phyloP scores from a whole-genome alignment of 2,888 invertebrate species.

The Acleris literana region DNA sequence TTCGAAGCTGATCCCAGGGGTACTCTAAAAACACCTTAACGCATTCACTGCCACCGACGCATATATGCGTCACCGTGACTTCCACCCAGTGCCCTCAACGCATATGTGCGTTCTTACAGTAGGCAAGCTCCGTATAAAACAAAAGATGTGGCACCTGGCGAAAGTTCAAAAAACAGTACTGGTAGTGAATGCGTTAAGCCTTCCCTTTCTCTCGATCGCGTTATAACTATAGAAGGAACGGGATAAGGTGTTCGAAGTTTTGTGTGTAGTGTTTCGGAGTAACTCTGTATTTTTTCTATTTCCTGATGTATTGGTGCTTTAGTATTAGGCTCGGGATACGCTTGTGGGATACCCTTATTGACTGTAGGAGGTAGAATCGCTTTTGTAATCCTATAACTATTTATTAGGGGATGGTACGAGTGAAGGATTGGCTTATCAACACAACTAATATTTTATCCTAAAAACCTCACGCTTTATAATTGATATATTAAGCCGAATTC shows the following conservation, averaged over 20 bases:
- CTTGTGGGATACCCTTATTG: conserved; percentile 30
- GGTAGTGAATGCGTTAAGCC: too few species aligned
- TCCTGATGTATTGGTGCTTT: conserved; percentile 26
- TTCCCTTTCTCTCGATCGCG: too few species aligned
- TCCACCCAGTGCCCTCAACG: too few species aligned
- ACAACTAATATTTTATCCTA: background rate
- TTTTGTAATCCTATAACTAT: conserved; percentile 8
- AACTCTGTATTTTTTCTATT: background rate
- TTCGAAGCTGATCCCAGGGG: background rate
- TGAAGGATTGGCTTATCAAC: background rate
- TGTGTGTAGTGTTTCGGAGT: background rate
- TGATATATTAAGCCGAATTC: background rate
- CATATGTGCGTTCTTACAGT: too few species aligned
- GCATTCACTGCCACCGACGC: too few species aligned
- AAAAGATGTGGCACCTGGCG: too few species aligned
- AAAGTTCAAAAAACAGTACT: too few species aligned
- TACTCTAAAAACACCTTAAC: too few species aligned
- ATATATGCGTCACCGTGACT: too few species aligned
- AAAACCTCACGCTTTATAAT: background rate
- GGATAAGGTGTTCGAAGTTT: too few species aligned
- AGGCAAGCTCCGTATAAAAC: too few species aligned
- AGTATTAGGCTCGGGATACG: conserved; percentile 17
- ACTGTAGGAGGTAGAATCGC: conserved; percentile 25
- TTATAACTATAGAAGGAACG: too few species aligned
- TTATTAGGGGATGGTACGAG: conserved; percentile 6